These are phyloP conservation scores for Pollachius pollachius DNA, from an alignment of 2,113 vertebrate species.

Conservation along the genomic window DNA sequence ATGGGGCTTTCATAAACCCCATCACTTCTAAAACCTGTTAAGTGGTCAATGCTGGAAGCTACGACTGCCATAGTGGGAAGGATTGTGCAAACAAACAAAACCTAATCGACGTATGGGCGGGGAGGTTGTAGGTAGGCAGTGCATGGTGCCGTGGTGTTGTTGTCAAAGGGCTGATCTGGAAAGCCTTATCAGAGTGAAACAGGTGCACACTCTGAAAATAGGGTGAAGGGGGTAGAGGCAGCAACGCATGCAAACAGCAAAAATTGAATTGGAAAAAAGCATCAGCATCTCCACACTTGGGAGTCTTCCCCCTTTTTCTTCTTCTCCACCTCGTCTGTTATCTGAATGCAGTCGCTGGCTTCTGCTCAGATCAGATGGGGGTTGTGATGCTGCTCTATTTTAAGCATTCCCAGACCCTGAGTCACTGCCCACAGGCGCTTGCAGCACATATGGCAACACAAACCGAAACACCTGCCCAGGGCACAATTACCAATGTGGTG, in stretches of 20 bases:
- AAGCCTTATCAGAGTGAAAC: conserved; percentile 22
- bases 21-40: too few relatives aligned
- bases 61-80: too few relatives aligned
- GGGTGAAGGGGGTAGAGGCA: conserved; percentile 3
- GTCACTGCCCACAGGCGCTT: conserved; percentile 48
- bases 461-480: conserved; percentile 40
- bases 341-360: conserved; percentile 30
- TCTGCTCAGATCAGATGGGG: conserved; percentile 33
- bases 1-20: too few relatives aligned
- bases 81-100: too few relatives aligned
- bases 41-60: too few relatives aligned
- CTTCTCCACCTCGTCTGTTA: conserved; percentile 11
- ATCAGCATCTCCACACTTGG: conserved; percentile 20
- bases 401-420: conserved; percentile 45
- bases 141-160: background rate
- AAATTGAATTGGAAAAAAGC: conserved; percentile 1
- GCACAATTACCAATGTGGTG: conserved; percentile 45
- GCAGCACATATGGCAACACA: conserved; percentile 45
- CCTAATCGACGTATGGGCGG: too few relatives aligned
- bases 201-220: conserved; percentile 5
- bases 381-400: conserved; percentile 44
- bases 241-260: conserved; percentile 19
- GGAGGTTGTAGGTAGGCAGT: too few relatives aligned
- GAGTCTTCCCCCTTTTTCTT: conserved; percentile 11
- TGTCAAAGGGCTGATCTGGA: background rate